Conservation (phyloP, 2,888 invertebrate species). For the Linnaemya vulpina region DNA sequence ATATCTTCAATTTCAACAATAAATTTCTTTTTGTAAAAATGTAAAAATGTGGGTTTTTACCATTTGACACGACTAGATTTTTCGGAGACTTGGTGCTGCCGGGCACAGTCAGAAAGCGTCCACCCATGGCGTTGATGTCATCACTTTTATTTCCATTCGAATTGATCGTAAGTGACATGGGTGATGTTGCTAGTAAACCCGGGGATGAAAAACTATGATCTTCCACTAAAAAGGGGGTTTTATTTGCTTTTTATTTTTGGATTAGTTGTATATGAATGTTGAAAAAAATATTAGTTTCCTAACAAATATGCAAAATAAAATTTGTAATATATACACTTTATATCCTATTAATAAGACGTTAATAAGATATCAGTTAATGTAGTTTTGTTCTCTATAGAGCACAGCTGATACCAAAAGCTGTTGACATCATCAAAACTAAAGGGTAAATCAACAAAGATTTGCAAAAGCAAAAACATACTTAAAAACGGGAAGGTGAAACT, state of each 20-base stretch:
- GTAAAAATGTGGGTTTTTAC: slow-evolving; percentile 60
- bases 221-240: slow-evolving; percentile 81
- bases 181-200: slow-evolving; percentile 75
- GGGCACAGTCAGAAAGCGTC: slow-evolving; percentile 82
- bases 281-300: not conserved
- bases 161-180: slow-evolving; percentile 78
- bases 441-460: no score
- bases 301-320: not conserved
- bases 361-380: not conserved
- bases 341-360: not conserved
- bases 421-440: no score
- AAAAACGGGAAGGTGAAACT: no score
- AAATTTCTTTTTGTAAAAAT: slow-evolving; percentile 35
- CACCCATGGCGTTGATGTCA: slow-evolving; percentile 73
- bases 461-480: no score
- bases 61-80: slow-evolving; percentile 75
- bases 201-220: slow-evolving; percentile 79
- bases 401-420: no score
- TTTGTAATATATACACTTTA: not conserved
- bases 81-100: slow-evolving; percentile 73
- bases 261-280: not conserved
- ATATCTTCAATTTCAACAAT: slow-evolving; percentile 35
- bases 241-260: slow-evolving; percentile 5
- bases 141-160: slow-evolving; percentile 79
- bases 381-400: not conserved